phyloP scores from a whole-genome alignment of 2,888 invertebrate species.

The Mechanitis messenoides region DNA sequence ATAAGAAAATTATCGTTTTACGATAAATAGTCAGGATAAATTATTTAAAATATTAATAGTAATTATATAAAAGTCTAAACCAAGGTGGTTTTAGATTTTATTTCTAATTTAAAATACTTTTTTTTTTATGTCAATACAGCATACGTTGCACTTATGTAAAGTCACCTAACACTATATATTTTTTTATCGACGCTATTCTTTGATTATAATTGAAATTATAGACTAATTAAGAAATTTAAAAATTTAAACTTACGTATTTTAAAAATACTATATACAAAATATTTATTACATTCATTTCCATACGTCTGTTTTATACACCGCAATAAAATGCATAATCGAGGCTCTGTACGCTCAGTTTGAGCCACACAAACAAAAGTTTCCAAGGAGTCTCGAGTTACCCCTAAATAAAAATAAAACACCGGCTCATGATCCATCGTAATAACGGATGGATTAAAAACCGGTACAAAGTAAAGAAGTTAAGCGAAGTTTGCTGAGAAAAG shows the following conservation, averaged over 20 bases:
- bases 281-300: background rate
- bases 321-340: slow-evolving; percentile 1
- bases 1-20: no score
- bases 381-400: slow-evolving; percentile 28
- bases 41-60: no score
- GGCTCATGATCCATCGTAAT: slow-evolving; percentile 42
- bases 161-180: no score
- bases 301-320: background rate
- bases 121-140: no score
- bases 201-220: no score
- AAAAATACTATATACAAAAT: background rate
- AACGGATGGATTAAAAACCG: slow-evolving; percentile 44
- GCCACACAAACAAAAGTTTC: slow-evolving; percentile 35
- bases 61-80: no score
- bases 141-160: no score
- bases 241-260: background rate
- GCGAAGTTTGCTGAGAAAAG: slow-evolving; percentile 21
- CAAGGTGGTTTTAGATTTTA: no score
- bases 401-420: slow-evolving; percentile 38
- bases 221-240: no score
- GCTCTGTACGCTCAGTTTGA: slow-evolving; percentile 28
- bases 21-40: no score
- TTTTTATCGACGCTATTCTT: no score
- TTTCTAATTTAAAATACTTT: no score
- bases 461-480: slow-evolving; percentile 33